Evolutionary conservation across 2,113 vertebrate species (phyloP), one percentile per base, ranked within the genome.

Genomic region (Ploceus nigricollis): DNA sequence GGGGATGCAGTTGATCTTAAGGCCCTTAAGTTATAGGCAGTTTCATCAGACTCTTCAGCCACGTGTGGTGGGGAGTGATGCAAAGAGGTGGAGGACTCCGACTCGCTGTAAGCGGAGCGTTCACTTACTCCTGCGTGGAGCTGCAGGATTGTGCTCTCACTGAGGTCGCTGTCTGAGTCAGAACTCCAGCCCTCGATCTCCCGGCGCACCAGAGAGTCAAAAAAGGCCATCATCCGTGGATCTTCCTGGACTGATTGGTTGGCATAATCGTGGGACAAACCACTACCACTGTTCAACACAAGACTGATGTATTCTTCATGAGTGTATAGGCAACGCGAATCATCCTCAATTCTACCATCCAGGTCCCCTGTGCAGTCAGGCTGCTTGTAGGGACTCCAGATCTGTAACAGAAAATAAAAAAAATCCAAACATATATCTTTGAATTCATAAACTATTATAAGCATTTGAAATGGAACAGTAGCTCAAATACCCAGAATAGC

Each of bases 171-270:
- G 97, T 99, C 99, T 0, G 99, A 99, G 92, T 99, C 99, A 0
- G 99, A 99, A 93, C 99, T 99, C 99, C 99, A 99, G 83, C 99
- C 99, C 92, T 99, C 99, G 1, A 99, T 99, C 97, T 99, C 99
- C 2, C 99, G 98, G 10, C 99, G 99, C 63, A 99, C 99, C n/a
- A 99, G 95, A 2, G 99, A 99, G 96, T 99, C 99, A 47, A 99
- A 99, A 90, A 99, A 99, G 28, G 99, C 99, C 99, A 99, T 99
- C 99, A 99, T 99, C 71, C 99, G 98, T 4, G 99, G 99, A 77
- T 99, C 99, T 79, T 99, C 99, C 96, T 99, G 99, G 64, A 99
- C 98, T 3, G 99, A 99, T 90, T 99, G 99, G 97, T 99, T 99
- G 95, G 99, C 99, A 25, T 99, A 99, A 97, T 99, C 99, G 8